Conservation (phyloP, 2,113 vertebrate genomes). For the Nicator chloris region DNA sequence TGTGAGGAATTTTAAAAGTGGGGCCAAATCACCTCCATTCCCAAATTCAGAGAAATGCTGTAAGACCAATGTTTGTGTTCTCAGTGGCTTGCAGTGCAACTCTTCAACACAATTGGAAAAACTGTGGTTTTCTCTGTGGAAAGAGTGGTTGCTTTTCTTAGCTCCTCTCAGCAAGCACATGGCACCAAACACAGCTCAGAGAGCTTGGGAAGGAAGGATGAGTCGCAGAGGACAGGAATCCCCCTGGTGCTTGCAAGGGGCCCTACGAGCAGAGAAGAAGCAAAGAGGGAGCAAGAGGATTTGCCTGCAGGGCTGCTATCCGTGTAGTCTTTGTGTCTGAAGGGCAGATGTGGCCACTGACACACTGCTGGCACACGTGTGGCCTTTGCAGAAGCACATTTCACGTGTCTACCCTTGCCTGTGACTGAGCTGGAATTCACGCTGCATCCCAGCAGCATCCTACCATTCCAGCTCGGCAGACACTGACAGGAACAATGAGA, state of each 20-base stretch:
- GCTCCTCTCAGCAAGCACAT: background rate
- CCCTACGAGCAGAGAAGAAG: background rate
- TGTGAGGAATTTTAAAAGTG: fast-evolving
- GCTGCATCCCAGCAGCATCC: background rate
- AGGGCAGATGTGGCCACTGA: background rate
- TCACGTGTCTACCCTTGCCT: background rate
- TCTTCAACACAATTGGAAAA: background rate
- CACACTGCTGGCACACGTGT: fast-evolving
- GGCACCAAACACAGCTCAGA: background rate
- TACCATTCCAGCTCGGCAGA: background rate
- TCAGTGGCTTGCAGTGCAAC: background rate
- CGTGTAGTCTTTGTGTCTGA: fast-evolving
- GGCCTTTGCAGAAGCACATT: background rate
- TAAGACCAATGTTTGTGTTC: fast-evolving
- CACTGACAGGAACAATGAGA: background rate
- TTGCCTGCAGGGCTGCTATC: background rate
- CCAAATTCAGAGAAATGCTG: background rate
- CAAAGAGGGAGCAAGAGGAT: background rate
- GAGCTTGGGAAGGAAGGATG: background rate
- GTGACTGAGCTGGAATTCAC: fast-evolving
- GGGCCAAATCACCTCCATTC: background rate
- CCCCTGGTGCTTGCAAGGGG: background rate
- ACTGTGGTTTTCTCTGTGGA: background rate
- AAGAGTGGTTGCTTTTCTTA: background rate
- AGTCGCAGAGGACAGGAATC: background rate